Percentiles rank a stretch among this genome's conserved stretches.
These are phyloP conservation scores for Epistrophella euchroma DNA, from an alignment of 2,888 invertebrate genomes.

Conservation along the genomic window DNA sequence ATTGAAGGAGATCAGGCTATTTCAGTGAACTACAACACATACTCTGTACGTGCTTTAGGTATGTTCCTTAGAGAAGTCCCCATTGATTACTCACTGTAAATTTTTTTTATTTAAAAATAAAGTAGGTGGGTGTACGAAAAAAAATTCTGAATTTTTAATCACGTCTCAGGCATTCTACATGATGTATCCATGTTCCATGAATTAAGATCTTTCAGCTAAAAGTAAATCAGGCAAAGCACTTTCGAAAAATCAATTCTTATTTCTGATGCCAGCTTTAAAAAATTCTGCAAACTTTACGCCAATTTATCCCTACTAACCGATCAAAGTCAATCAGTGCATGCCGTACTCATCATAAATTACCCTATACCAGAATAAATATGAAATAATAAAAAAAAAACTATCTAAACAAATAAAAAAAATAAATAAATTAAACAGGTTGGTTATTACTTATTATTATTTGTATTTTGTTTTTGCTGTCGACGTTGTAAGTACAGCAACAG, in stretches of 20 bases:
- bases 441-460: constrained; percentile 63
- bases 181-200: too few species aligned
- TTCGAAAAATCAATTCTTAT: neutral
- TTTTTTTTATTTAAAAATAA: too few species aligned
- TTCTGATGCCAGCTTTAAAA: neutral
- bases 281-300: too few species aligned
- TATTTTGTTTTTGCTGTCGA: constrained; percentile 41
- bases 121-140: too few species aligned
- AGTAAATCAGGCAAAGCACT: neutral
- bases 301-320: neutral
- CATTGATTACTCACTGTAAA: too few species aligned
- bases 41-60: too few species aligned
- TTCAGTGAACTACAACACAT: too few species aligned
- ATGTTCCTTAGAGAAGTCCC: too few species aligned
- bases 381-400: constrained; percentile 48
- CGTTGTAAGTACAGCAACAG: constrained; percentile 42
- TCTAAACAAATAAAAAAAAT: constrained; percentile 68
- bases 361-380: constrained; percentile 48
- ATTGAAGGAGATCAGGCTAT: too few species aligned
- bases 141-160: too few species aligned
- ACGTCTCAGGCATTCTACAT: too few species aligned
- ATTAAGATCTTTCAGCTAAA: neutral
- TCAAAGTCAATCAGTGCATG: neutral
- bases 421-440: constrained; percentile 71
- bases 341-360: constrained; percentile 23